phyloP scores from a whole-genome alignment of 2,113 vertebrate genomes.

The Malurus alboscapulatus region DNA sequence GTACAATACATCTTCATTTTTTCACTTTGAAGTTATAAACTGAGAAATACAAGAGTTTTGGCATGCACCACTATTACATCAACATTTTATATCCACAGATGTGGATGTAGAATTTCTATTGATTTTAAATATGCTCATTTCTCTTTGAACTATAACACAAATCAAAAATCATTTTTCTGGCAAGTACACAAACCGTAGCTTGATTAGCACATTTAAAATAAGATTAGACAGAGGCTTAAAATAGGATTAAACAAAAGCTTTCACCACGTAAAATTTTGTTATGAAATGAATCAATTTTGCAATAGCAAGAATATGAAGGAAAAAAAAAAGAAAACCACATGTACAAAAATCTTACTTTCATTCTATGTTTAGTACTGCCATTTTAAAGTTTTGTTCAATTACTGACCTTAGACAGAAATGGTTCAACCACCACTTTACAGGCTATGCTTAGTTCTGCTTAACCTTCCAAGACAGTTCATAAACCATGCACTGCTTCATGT shows the following conservation, averaged over 20 bases:
- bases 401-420: neutral
- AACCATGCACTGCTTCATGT: neutral
- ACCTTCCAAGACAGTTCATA: conserved; percentile 20
- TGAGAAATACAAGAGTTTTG: neutral
- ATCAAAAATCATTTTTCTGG: neutral
- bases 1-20: neutral
- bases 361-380: neutral
- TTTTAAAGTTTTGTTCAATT: neutral
- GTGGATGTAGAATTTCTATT: neutral
- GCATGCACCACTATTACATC: neutral
- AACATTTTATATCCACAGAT: neutral
- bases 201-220: neutral
- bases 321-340: neutral
- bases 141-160: neutral
- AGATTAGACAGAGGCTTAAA: neutral
- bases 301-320: neutral
- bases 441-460: neutral
- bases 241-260: neutral
- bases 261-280: neutral
- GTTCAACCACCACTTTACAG: neutral
- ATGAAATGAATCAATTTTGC: neutral
- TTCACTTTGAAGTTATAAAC: neutral
- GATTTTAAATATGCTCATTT: neutral
- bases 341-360: neutral
- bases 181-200: neutral